Conservation (phyloP, 1,140 invertebrate genomes). For the fruit fly (Drosophila melanogaster) region DNA sequence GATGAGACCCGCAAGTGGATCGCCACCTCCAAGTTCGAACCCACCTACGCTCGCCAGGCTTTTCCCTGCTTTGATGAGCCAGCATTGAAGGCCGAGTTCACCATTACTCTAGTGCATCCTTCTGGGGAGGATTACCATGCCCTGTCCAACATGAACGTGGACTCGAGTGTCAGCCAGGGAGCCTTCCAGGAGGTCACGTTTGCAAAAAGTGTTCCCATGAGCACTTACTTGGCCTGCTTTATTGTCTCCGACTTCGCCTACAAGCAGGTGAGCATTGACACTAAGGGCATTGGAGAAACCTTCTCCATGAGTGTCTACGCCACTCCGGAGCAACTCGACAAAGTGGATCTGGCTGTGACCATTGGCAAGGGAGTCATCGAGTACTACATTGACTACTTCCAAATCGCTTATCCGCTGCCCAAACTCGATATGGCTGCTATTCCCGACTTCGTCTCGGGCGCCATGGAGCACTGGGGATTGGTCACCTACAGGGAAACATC, state of each 20-base stretch:
- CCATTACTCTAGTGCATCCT: constrained; percentile 91
- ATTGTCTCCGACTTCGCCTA: constrained; percentile 94
- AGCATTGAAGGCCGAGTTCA: constrained; percentile 95
- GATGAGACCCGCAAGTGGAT: constrained; percentile 86
- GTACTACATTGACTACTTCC: constrained; percentile 95
- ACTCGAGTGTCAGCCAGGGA: constrained; percentile 23
- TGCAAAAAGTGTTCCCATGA: constrained; percentile 94
- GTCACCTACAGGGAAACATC: constrained; percentile 93
- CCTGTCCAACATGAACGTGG: constrained; percentile 91
- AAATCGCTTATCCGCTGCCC: constrained; percentile 93
- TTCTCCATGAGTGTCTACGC: constrained; percentile 91
- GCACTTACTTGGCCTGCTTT: constrained; percentile 95
- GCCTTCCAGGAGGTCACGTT: constrained; percentile 85
- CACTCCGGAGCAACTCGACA: constrained; percentile 89
- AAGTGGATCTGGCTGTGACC: constrained; percentile 92
- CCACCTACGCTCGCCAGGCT: constrained; percentile 95
- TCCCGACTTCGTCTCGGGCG: constrained; percentile 97
- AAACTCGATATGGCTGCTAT: constrained; percentile 97
- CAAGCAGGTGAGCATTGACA: constrained; percentile 86
- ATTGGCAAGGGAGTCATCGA: constrained; percentile 92
- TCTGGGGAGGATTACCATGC: constrained; percentile 87
- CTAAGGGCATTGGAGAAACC: constrained; percentile 85
- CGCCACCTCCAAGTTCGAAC: constrained; percentile 96
- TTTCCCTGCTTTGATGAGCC: constrained; percentile 99
- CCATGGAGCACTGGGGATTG: constrained; percentile 98